Conservation (phyloP, 2,888 invertebrate genomes). For the Agriotes lineatus region DNA sequence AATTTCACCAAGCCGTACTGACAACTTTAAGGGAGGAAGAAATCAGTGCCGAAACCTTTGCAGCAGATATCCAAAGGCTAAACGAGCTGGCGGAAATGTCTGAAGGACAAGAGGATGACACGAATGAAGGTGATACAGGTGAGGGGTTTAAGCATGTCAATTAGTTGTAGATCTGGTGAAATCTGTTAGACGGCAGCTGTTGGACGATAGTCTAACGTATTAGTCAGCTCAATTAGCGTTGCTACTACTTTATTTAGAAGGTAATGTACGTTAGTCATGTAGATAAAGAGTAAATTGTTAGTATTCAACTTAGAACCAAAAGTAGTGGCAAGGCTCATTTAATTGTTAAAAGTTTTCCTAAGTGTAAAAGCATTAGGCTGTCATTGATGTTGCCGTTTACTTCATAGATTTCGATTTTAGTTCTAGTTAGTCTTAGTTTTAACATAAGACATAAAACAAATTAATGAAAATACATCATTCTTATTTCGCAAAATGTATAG, state of each 20-base stretch:
- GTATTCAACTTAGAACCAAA: neutral
- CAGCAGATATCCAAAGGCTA: conserved; percentile 78
- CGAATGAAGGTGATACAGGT: conserved; percentile 75
- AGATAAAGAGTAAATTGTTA: neutral
- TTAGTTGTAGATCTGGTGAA: conserved; percentile 2
- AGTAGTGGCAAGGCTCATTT: conserved; percentile 30
- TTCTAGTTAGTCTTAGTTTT: neutral
- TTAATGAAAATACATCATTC: too few relatives aligned
- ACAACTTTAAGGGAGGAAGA: conserved; percentile 77
- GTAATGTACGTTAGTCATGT: too few relatives aligned
- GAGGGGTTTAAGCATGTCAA: conserved; percentile 56
- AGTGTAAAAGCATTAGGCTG: conserved; percentile 23
- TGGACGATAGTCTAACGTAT: conserved; percentile 42
- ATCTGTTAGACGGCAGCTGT: conserved; percentile 38
- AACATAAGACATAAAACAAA: too few relatives aligned
- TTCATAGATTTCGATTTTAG: neutral
- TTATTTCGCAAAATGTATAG: too few relatives aligned
- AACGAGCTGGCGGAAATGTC: conserved; percentile 79
- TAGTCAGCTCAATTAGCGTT: conserved; percentile 43
- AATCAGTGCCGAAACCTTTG: conserved; percentile 69
- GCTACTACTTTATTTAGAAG: conserved; percentile 30
- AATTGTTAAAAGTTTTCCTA: neutral
- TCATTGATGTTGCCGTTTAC: conserved; percentile 34
- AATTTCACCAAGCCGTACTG: conserved; percentile 88
- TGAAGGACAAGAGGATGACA: conserved; percentile 78